These are phyloP conservation scores for Stenotaenia linearis DNA, from an alignment of 2,888 invertebrate species.

Conservation along the genomic window DNA sequence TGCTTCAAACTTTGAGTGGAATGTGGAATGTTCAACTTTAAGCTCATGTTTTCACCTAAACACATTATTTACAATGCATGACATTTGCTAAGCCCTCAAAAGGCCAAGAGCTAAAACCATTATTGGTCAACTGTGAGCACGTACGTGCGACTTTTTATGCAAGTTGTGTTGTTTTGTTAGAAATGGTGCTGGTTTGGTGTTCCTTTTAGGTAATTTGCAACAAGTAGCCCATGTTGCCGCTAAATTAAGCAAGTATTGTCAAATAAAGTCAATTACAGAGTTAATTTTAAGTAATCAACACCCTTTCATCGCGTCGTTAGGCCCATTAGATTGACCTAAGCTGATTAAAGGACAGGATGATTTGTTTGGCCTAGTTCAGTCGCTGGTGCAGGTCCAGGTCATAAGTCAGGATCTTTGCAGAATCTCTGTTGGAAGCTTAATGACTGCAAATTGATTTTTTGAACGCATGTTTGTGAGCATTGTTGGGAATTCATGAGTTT, in stretches of 20 bases:
- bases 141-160: neutral
- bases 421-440: too few species aligned
- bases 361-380: too few species aligned
- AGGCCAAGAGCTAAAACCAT: neutral
- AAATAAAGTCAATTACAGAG: neutral
- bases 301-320: neutral
- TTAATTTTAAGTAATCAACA: neutral
- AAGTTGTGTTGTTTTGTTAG: neutral
- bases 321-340: neutral
- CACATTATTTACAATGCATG: neutral
- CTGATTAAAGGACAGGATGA: neutral
- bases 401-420: too few species aligned
- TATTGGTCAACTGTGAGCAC: neutral
- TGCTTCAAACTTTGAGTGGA: too few species aligned
- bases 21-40: too few species aligned
- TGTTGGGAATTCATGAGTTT: too few species aligned
- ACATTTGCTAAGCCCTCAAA: neutral
- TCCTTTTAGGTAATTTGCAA: neutral
- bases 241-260: neutral
- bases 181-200: neutral
- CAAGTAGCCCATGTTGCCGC: neutral
- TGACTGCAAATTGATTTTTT: too few species aligned
- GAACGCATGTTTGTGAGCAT: too few species aligned
- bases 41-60: neutral
- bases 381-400: too few species aligned